Conservation (phyloP, 2,797 vertebrate species). For the Pseudochaenichthys georgianus region DNA sequence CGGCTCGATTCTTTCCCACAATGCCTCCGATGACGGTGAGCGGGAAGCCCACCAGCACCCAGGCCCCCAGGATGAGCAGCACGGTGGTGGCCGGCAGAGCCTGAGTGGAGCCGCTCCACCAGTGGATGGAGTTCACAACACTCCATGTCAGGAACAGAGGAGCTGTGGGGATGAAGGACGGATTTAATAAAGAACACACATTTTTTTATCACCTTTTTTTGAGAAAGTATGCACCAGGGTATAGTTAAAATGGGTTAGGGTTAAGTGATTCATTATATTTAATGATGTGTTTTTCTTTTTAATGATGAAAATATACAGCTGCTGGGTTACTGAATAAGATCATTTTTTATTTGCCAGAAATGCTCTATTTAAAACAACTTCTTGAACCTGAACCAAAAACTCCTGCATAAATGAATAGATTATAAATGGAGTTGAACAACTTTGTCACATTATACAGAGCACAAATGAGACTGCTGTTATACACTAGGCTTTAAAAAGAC, state of each 20-base stretch:
- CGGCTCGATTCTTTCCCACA: slow-evolving; percentile 92
- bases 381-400: neutral
- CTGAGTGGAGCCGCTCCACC: slow-evolving; percentile 94
- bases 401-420: slow-evolving; percentile 4
- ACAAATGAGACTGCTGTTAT: neutral
- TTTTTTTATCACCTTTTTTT: slow-evolving; percentile 3
- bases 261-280: no score
- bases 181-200: neutral
- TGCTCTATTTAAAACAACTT: neutral
- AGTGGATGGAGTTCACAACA: slow-evolving; percentile 93
- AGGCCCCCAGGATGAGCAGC: slow-evolving; percentile 91
- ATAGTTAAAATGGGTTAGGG: neutral
- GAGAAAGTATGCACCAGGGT: neutral
- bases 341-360: neutral
- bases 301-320: neutral
- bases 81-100: slow-evolving; percentile 93
- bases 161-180: slow-evolving; percentile 73
- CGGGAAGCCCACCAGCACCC: slow-evolving; percentile 94
- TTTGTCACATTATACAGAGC: neutral
- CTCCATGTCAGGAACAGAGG: slow-evolving; percentile 95
- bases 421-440: neutral
- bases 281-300: neutral
- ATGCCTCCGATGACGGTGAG: slow-evolving; percentile 95
- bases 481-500: neutral
- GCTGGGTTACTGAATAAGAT: neutral